Evolutionary conservation across 2,113 vertebrate species (phyloP).

Genomic region (Cynocephalus volans): DNA sequence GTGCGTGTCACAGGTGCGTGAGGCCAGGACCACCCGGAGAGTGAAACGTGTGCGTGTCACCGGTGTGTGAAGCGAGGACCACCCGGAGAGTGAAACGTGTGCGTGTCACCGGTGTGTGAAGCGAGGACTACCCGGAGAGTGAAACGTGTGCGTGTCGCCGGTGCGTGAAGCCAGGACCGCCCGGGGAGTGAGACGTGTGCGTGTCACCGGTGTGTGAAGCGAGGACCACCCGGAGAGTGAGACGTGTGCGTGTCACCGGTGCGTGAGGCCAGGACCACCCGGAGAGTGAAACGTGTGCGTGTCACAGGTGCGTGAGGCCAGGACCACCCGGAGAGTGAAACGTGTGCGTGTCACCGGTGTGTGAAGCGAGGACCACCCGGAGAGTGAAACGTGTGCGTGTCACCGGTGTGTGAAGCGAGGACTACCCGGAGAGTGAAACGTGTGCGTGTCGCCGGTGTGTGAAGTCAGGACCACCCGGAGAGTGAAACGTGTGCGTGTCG

Average conservation of each 20-base stretch:
- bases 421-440: too few species aligned
- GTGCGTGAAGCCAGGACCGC: neutral
- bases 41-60: too few species aligned
- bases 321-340: too few species aligned
- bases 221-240: neutral
- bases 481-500: neutral
- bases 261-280: neutral
- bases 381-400: neutral
- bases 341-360: too few species aligned
- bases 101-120: neutral
- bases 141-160: fast-evolving
- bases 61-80: neutral
- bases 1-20: neutral
- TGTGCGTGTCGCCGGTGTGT: neutral
- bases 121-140: neutral
- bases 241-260: neutral
- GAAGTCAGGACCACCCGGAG: neutral
- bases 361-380: neutral
- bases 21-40: neutral
- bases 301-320: neutral
- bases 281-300: neutral
- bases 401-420: neutral
- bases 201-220: neutral
- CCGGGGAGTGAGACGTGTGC: neutral
- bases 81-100: too few species aligned